These are phyloP conservation scores for Syrphus vitripennis DNA, from an alignment of 2,888 invertebrate genomes.

Conservation along the genomic window DNA sequence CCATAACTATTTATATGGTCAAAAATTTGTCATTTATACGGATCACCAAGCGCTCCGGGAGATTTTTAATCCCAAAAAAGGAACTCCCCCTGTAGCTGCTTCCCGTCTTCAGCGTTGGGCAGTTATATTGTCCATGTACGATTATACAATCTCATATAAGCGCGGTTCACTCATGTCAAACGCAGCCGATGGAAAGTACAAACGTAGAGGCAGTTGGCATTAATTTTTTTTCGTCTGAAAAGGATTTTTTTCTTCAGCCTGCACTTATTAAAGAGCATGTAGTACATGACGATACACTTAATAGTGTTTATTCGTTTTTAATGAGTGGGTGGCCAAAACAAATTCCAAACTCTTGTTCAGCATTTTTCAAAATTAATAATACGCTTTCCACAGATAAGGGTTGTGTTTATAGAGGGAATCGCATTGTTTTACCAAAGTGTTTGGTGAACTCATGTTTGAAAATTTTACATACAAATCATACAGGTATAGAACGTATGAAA, in stretches of 20 bases:
- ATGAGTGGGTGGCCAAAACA: background rate
- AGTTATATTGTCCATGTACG: slow-evolving; percentile 4
- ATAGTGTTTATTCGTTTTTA: background rate
- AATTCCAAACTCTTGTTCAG: background rate
- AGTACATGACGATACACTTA: background rate
- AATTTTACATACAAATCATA: background rate
- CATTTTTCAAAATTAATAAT: slow-evolving; percentile 2
- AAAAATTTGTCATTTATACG: too few relatives aligned
- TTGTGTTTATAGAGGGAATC: too few relatives aligned
- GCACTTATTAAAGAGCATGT: slow-evolving; percentile 4
- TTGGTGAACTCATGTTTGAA: background rate
- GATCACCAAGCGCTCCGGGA: slow-evolving; percentile 69
- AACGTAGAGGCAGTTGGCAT: background rate
- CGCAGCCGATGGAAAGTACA: background rate
- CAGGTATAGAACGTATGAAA: slow-evolving; percentile 18
- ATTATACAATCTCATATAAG: background rate
- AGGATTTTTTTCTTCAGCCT: background rate
- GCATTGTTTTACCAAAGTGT: background rate
- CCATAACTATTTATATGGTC: too few relatives aligned
- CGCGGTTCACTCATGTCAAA: background rate
- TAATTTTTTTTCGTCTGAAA: background rate
- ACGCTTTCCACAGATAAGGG: background rate
- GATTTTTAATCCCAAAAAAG: slow-evolving; percentile 67
- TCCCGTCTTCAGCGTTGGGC: slow-evolving; percentile 76
- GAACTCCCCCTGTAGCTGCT: slow-evolving; percentile 56